Evolutionary conservation across 2,797 vertebrate species (phyloP).

Genomic region (Tragelaphus eurycerus): DNA sequence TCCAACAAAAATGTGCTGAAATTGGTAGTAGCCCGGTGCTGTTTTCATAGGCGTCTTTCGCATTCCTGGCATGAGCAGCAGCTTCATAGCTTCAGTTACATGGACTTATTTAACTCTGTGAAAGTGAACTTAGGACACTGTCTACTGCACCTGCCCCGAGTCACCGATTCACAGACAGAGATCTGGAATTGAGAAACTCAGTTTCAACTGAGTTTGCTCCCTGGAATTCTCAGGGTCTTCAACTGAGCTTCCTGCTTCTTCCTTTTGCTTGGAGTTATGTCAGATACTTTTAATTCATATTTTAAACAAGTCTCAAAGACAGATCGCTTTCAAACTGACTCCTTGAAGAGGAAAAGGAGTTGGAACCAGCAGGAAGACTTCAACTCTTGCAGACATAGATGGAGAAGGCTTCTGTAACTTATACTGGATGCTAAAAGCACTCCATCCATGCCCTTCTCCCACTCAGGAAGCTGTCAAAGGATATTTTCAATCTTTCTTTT

Average conservation of each 20-base stretch:
- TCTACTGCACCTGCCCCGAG: background rate
- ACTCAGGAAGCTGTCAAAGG: constrained; percentile 44
- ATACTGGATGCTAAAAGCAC: background rate
- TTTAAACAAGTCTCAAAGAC: constrained; percentile 12
- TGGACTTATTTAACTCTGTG: background rate
- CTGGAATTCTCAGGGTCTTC: background rate
- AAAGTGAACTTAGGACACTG: background rate
- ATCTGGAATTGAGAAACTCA: background rate
- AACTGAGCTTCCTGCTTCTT: background rate
- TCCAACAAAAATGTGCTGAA: constrained; percentile 20
- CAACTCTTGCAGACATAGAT: background rate
- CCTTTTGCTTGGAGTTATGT: background rate
- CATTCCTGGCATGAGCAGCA: background rate
- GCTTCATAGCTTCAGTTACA: background rate
- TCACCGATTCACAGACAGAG: constrained; percentile 18
- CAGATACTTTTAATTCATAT: constrained; percentile 9
- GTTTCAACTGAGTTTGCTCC: background rate
- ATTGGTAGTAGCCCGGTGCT: background rate
- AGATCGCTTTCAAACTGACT: constrained; percentile 1
- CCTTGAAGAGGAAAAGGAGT: background rate
- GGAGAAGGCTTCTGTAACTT: background rate
- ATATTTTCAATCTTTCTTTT: constrained; percentile 18
- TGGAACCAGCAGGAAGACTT: background rate
- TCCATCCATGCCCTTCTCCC: background rate
- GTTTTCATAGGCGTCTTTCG: background rate